Percentiles rank a stretch among this genome's conserved stretches.
These are phyloP conservation scores for Hippopotamus amphibius DNA, from an alignment of 2,113 vertebrate genomes.

Conservation along the genomic window DNA sequence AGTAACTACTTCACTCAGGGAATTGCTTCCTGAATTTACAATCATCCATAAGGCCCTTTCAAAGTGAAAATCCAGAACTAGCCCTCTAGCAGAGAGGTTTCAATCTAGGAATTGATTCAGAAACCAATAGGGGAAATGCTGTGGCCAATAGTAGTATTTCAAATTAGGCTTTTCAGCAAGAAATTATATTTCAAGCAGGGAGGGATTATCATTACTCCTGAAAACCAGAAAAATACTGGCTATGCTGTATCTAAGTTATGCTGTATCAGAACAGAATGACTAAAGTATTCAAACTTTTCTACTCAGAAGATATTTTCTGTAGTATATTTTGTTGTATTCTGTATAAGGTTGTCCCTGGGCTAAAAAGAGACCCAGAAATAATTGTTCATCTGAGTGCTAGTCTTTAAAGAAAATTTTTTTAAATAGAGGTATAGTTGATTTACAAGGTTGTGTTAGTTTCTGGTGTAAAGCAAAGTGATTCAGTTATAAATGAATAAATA, in stretches of 20 bases:
- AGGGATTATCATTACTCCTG: not conserved
- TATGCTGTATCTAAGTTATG: not conserved
- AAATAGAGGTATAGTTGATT: not conserved
- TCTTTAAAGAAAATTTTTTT: not conserved
- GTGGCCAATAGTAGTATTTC: not conserved
- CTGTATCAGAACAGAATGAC: not conserved
- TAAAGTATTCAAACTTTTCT: not conserved
- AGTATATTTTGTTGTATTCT: not conserved
- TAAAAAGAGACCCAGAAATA: not conserved
- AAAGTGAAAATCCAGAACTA: conserved; percentile 29
- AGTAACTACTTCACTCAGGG: not conserved
- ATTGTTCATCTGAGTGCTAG: not conserved
- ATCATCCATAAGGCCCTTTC: not conserved
- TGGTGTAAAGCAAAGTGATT: not conserved
- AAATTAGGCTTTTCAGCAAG: conserved; percentile 16
- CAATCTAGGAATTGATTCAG: conserved; percentile 4
- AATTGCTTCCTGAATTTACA: not conserved
- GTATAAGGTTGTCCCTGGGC: not conserved
- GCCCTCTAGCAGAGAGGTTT: not conserved
- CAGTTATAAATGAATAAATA: too few species aligned
- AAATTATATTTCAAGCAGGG: not conserved
- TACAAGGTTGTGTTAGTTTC: not conserved
- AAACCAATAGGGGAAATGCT: not conserved
- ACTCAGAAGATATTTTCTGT: not conserved
- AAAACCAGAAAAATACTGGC: not conserved